A percentile compares a stretch with the other conserved stretches of the same genome.
Evolutionary conservation across 2,113 vertebrate species (phyloP).

Genomic region (Orycteropus afer): DNA sequence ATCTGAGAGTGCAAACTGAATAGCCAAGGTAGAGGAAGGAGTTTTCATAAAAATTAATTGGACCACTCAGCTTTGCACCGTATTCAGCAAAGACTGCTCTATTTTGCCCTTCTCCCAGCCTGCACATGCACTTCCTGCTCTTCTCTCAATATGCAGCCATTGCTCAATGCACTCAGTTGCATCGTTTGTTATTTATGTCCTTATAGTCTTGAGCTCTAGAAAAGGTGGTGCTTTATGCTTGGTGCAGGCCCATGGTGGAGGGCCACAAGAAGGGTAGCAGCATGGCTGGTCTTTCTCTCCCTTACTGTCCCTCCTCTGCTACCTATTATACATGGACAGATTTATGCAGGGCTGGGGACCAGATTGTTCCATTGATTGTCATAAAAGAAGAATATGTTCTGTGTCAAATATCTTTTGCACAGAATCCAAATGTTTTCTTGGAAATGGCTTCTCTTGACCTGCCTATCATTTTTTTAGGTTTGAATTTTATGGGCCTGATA

Average conservation of each 20-base stretch:
- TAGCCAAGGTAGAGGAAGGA: background rate
- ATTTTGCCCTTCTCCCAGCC: background rate
- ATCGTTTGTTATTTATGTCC: conserved; percentile 33
- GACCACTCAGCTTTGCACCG: conserved; percentile 9
- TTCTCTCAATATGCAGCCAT: background rate
- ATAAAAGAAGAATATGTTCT: conserved; percentile 72
- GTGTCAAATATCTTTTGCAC: conserved; percentile 71
- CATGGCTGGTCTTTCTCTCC: background rate
- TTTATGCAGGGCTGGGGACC: conserved; percentile 62
- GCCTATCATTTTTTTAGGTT: conserved; percentile 54
- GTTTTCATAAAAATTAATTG: conserved; percentile 71
- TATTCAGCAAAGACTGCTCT: conserved; percentile 12
- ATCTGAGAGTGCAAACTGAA: background rate
- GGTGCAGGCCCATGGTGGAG: background rate
- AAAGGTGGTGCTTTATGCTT: conserved; percentile 40
- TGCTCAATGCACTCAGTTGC: background rate
- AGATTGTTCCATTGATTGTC: conserved; percentile 69
- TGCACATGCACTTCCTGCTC: background rate
- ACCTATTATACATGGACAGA: conserved; percentile 65
- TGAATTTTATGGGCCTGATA: conserved; percentile 68
- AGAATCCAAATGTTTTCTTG: conserved; percentile 56
- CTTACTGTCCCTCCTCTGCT: background rate
- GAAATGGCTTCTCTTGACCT: conserved; percentile 68
- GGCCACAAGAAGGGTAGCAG: background rate
- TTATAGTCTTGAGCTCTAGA: conserved; percentile 50